A percentile compares a stretch with the other conserved stretches of the same genome.
phyloP scores from a whole-genome alignment of 2,888 invertebrate species.

The Hofmannophila pseudospretella region DNA sequence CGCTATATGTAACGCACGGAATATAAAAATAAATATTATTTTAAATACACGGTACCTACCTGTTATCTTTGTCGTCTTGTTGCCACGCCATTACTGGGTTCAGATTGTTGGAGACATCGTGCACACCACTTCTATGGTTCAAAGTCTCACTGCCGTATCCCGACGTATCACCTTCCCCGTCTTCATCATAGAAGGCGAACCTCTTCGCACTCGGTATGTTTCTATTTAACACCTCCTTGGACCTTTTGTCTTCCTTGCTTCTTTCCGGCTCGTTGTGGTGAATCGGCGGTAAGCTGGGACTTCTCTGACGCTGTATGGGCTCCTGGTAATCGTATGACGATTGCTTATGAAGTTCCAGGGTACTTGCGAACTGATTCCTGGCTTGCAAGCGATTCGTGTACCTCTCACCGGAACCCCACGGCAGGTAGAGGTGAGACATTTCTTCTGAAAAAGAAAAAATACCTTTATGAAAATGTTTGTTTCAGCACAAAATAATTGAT shows the following conservation, averaged over 20 bases:
- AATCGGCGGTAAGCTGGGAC: conserved; percentile 84
- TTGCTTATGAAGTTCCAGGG: conserved; percentile 62
- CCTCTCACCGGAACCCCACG: conserved; percentile 82
- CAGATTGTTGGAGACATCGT: conserved; percentile 30
- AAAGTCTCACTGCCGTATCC: conserved; percentile 90
- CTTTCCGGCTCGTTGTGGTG: conserved; percentile 56
- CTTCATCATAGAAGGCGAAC: conserved; percentile 70
- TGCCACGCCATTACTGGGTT: conserved; percentile 65
- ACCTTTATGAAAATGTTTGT: too few relatives aligned
- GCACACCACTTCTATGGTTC: conserved; percentile 57
- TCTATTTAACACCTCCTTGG: conserved; percentile 46
- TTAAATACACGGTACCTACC: conserved; percentile 27
- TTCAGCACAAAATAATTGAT: too few relatives aligned
- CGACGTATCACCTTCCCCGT: conserved; percentile 86
- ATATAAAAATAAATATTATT: background rate
- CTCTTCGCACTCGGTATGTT: conserved; percentile 65
- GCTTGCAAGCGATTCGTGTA: conserved; percentile 61
- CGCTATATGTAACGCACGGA: too few relatives aligned
- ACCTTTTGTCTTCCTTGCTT: conserved; percentile 50
- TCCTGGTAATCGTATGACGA: conserved; percentile 66
- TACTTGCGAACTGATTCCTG: conserved; percentile 70
- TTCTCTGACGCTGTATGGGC: conserved; percentile 69
- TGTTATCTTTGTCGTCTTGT: conserved; percentile 55
- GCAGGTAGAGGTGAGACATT: conserved; percentile 86
- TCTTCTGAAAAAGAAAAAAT: conserved; percentile 79